Percentiles rank a stretch among this genome's conserved stretches.
Evolutionary conservation across 2,797 vertebrate species (phyloP).

Genomic region (Acridotheres tristis): DNA sequence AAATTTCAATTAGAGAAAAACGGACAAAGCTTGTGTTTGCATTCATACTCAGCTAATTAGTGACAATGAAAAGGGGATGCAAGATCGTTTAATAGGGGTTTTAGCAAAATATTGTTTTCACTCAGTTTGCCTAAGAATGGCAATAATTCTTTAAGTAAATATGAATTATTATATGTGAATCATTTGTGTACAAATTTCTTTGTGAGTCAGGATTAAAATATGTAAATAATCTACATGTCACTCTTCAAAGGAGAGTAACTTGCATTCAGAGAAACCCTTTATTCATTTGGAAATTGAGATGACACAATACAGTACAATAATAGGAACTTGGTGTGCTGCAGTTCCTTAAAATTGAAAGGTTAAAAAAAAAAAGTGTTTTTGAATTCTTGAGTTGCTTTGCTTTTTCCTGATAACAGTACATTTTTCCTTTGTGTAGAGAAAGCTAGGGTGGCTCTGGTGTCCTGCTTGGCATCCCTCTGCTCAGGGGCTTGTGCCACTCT

Average conservation of each 20-base stretch:
- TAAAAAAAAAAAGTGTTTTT: not conserved
- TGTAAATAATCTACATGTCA: not conserved
- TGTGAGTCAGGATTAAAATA: not conserved
- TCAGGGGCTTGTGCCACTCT: not conserved
- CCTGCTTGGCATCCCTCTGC: not conserved
- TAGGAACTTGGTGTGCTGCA: not conserved
- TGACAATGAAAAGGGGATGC: slow-evolving; percentile 8
- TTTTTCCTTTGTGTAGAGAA: not conserved
- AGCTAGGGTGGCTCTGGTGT: not conserved
- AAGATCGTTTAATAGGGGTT: slow-evolving; percentile 42
- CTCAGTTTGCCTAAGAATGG: not conserved
- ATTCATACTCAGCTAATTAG: slow-evolving; percentile 50
- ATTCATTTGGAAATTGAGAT: not conserved
- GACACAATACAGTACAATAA: not conserved
- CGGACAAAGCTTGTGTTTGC: slow-evolving; percentile 52
- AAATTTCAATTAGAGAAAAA: slow-evolving; percentile 68
- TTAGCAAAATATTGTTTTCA: slow-evolving; percentile 60
- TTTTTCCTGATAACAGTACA: not conserved
- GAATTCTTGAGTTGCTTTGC: not conserved
- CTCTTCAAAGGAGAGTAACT: not conserved
- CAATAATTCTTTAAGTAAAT: slow-evolving; percentile 29
- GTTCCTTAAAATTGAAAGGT: not conserved
- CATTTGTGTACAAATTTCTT: not conserved
- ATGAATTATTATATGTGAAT: not conserved
- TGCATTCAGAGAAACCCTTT: not conserved